Conservation (phyloP, 2,113 vertebrate species). For the Spea multiplicata region DNA sequence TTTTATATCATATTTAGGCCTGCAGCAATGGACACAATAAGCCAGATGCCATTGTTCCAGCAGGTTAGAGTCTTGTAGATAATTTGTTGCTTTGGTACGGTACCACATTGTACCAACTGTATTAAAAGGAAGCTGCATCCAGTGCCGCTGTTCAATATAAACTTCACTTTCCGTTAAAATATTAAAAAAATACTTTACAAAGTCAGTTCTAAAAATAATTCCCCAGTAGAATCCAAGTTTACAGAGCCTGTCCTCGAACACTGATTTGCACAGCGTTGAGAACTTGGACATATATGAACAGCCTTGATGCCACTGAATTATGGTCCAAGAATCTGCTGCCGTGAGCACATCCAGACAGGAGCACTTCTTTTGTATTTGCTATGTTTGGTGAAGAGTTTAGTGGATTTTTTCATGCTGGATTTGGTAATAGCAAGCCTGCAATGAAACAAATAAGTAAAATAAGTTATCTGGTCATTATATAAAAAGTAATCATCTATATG, state of each 20-base stretch:
- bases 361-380: too few species aligned
- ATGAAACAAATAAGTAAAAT: conserved; percentile 50
- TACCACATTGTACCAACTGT: neutral
- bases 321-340: too few species aligned
- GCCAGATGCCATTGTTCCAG: too few species aligned
- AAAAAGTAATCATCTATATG: too few species aligned
- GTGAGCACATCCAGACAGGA: too few species aligned
- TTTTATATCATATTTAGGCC: neutral
- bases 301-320: too few species aligned
- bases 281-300: too few species aligned
- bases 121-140: neutral
- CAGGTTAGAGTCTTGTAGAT: neutral
- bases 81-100: neutral
- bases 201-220: neutral
- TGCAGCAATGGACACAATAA: neutral
- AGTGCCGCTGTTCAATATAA: neutral
- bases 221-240: neutral
- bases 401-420: conserved; percentile 97
- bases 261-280: too few species aligned
- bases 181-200: neutral
- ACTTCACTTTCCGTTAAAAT: neutral
- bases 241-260: too few species aligned
- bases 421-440: conserved; percentile 96
- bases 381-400: conserved; percentile 57
- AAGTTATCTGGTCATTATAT: neutral